Percentiles rank a stretch among this genome's conserved stretches.
Evolutionary conservation across 2,888 invertebrate genomes (phyloP).

Genomic region (Anodontia alba): DNA sequence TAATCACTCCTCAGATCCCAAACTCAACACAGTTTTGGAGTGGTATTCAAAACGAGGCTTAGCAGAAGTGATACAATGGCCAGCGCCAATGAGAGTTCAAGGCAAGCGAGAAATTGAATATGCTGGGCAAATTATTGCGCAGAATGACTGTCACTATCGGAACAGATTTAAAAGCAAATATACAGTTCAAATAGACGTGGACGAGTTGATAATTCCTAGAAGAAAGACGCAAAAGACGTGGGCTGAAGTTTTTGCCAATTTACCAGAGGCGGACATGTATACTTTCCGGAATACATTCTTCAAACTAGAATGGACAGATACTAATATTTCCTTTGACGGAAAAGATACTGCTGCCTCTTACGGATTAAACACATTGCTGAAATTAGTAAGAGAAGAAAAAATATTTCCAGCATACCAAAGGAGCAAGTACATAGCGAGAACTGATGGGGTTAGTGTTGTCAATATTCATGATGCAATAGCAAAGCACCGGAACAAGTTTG

Average conservation of each 20-base stretch:
- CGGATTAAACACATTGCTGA: neutral
- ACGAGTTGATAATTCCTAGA: constrained; percentile 20
- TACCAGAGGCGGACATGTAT: constrained; percentile 5
- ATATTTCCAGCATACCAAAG: neutral
- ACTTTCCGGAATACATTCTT: neutral
- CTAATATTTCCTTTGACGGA: neutral
- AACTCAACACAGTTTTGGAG: neutral
- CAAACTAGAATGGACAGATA: neutral
- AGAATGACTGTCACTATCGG: constrained; percentile 16
- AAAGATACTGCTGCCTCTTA: neutral
- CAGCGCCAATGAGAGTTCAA: neutral
- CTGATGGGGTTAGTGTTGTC: neutral
- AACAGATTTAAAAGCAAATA: neutral
- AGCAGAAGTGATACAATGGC: neutral
- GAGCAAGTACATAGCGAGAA: neutral
- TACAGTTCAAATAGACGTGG: constrained; percentile 1
- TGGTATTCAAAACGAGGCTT: constrained; percentile 7
- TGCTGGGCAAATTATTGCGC: neutral
- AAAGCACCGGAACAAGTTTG: neutral
- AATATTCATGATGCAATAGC: neutral
- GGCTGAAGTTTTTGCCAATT: neutral
- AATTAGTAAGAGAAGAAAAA: neutral
- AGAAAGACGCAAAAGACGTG: constrained; percentile 7
- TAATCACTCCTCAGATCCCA: neutral
- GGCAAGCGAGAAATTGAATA: neutral